Conservation (phyloP, 64 coral and sea anemone species). For the Actinia equina region DNA sequence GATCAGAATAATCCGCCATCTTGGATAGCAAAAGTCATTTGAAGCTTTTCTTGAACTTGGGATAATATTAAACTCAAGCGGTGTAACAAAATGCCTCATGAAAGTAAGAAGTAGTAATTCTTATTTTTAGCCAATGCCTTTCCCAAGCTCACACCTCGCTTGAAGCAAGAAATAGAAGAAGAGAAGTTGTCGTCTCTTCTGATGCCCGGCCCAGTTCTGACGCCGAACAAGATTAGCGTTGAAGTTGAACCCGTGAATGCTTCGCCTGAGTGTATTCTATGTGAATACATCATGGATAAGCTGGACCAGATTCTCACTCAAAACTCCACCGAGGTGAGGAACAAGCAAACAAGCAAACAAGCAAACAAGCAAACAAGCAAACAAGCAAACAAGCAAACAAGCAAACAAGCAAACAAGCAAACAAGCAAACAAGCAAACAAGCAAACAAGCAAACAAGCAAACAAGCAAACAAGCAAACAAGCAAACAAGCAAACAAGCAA, state of each 20-base stretch:
- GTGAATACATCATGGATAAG: slow-evolving; percentile 72
- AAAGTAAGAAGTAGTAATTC: neutral
- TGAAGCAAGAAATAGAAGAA: neutral
- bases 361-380: too few relatives aligned
- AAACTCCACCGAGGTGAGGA: slow-evolving; percentile 74
- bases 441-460: too few relatives aligned
- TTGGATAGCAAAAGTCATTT: too few relatives aligned
- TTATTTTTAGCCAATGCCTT: neutral
- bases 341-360: too few relatives aligned
- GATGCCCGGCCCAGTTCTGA: neutral
- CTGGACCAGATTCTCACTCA: slow-evolving; percentile 54
- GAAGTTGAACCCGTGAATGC: slow-evolving; percentile 19
- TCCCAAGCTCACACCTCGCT: neutral
- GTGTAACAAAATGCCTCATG: neutral
- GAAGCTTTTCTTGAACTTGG: neutral
- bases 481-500: too few relatives aligned
- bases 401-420: too few relatives aligned
- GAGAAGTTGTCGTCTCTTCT: neutral
- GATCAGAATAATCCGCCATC: too few relatives aligned
- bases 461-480: too few relatives aligned
- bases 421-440: too few relatives aligned
- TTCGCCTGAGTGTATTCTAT: slow-evolving; percentile 41
- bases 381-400: too few relatives aligned
- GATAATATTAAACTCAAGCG: neutral
- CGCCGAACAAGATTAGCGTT: neutral